Conservation (phyloP, 1,140 invertebrate genomes). For the Pemphigus obesinymphae region DNA sequence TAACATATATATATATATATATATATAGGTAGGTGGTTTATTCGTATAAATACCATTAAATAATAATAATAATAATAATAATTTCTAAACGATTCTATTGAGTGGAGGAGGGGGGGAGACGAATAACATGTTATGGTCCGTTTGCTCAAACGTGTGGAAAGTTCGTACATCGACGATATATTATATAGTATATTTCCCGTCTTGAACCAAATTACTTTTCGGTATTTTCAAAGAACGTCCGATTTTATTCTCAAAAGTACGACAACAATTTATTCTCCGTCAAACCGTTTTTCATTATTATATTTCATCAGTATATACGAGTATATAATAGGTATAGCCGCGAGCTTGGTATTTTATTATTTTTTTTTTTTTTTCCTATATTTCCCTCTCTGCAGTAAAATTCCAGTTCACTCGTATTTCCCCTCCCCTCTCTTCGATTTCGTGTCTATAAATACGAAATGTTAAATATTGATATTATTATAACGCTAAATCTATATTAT, state of each 20-base stretch:
- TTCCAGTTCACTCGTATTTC: too few relatives aligned
- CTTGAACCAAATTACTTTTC: neutral
- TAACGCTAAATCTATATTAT: too few relatives aligned
- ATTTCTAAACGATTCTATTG: neutral
- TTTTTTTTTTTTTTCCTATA: too few relatives aligned
- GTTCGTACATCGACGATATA: neutral
- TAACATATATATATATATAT: neutral
- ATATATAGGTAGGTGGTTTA: too few relatives aligned
- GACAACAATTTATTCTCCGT: neutral
- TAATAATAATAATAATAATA: neutral
- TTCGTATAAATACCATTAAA: neutral
- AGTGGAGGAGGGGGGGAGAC: neutral
- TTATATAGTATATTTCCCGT: neutral
- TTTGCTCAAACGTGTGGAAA: neutral
- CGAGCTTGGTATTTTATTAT: too few relatives aligned
- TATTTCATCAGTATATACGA: too few relatives aligned
- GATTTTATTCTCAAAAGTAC: neutral
- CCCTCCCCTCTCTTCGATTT: too few relatives aligned
- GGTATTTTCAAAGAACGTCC: neutral
- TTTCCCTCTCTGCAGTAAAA: too few relatives aligned
- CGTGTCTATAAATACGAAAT: too few relatives aligned
- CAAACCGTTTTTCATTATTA: neutral
- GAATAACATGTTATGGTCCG: neutral
- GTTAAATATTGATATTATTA: too few relatives aligned
- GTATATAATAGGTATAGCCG: too few relatives aligned